Base-by-base conservation (phyloP, 2,797 vertebrate species). In the Columba guinea region DNA sequence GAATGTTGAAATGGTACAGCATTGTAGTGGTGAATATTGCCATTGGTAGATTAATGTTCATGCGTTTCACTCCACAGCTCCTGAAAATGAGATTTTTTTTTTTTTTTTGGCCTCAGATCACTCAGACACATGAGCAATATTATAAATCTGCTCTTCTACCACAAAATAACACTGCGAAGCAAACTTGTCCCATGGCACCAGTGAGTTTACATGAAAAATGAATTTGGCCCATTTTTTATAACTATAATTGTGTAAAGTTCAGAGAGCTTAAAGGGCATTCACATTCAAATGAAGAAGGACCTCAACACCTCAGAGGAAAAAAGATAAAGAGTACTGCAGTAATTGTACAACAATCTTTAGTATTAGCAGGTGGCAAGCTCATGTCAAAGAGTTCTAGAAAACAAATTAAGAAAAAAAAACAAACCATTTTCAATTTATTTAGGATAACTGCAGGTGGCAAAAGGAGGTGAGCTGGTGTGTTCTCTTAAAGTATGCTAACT, bases 81-180 rank as follows among this genome's bases (percentile, higher is more conserved):
- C 87, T 74, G 92, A 96, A 97, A 97, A 97, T 94, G 51, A 95
- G 95, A 85, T 93, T 48, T 58, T 30, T 12, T 26, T n/a, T 41
- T 41, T 35, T 6, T 39, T 64, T 58, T 70, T 62, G 85, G 84
- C 78, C 76, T 94, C 89, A 92, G 76, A 93, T 89, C 90, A 74
- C 92, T 89, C 90, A 95, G 65, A 95, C 51, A 52, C 82, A 90
- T 88, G 41, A 97, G 69, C 64, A 88, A 56, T 76, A 48, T 90
- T 94, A 90, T 89, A 92, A 82, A 91, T 87, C 91, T 90, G 26
- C 71, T 91, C 71, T 88, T 55, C n/a, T 89, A 53, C 75, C 70
- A 44, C 92, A 88, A 35, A 94, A 90, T 95, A 97, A 63, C 80
- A 73, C 60, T 68, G 46, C 84, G 69, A 70, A 92, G 76, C 58